Evolutionary conservation across 35 echinoderm and acorn worm species (phyloP).

Genomic region (Holothuria glaberrima): DNA sequence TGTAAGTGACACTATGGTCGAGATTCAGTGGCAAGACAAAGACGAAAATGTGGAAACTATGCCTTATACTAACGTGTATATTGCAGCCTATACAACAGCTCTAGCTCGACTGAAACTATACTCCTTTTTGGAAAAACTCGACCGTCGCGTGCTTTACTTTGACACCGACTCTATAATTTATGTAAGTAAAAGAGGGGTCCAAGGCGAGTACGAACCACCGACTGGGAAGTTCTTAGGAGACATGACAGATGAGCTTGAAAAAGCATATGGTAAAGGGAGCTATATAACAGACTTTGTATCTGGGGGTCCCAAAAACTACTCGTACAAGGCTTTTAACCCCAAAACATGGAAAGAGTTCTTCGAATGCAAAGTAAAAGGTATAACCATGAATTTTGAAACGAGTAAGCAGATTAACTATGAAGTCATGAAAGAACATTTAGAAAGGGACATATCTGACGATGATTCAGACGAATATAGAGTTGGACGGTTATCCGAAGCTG

Average conservation of each 20-base stretch:
- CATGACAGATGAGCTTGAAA: slow-evolving; percentile 62
- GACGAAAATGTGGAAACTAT: slow-evolving; percentile 7
- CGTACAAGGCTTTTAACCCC: slow-evolving; percentile 28
- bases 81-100: slow-evolving; percentile 62
- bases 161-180: slow-evolving; percentile 67
- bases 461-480: not conserved
- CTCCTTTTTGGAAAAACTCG: slow-evolving; percentile 35
- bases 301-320: slow-evolving; percentile 61
- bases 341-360: not conserved
- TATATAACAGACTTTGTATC: slow-evolving; percentile 62
- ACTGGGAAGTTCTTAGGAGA: slow-evolving; percentile 48
- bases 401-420: slow-evolving; percentile 28
- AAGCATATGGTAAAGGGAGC: slow-evolving; percentile 28
- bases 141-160: slow-evolving; percentile 44
- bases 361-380: slow-evolving; percentile 43
- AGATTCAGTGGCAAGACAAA: slow-evolving; percentile 19
- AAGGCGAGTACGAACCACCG: not conserved
- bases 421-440: not conserved
- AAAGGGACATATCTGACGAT: not conserved
- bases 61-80: slow-evolving; percentile 47
- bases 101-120: slow-evolving; percentile 63
- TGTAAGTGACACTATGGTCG: slow-evolving; percentile 11
- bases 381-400: slow-evolving; percentile 20
- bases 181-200: not conserved
- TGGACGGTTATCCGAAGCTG: not conserved